Base-by-base conservation (phyloP, 1,140 invertebrate species). In the Nomia melanderi region DNA sequence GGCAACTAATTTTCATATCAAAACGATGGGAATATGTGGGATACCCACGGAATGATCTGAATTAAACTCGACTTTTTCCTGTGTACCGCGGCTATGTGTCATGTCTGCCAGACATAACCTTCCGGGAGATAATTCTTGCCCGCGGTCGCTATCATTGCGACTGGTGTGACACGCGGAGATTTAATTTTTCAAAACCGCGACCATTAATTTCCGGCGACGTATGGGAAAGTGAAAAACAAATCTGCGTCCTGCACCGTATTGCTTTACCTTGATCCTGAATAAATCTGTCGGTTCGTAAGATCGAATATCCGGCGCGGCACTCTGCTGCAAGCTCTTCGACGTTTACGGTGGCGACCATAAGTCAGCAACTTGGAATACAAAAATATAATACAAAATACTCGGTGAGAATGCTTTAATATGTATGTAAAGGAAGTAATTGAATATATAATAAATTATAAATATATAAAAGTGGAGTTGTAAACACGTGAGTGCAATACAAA, bases 101-200 rank as follows among this genome's bases (percentile, higher is more conserved):
- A 56, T 9, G 5, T 20, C 57, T 3, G 0, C 8, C 29, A 36
- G 12, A 5, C 17, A 17, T 7, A 2, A 31, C 57, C 31, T 31
- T 23, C 31, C 20, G 11, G 12, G 36, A 36, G 29, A 57, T 70
- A 57, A 70, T 29, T 57, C 66, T 57, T 23, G 36, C 1, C 12
- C 7, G 17, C 2, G 20, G 0, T 27, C 12, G 27, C 17, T 44
- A 39, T 33, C 27, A 47, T 23, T 7, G n/a, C 8, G 25, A 27
- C 31, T 14, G 29, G 8, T 12, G 9, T 3, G 53, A 6, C 7
- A 23, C 9, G 8, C 31, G 0, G 17, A 25, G 69, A 72, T 62
- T 72, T 57, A 56, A 75, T 67, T 75, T 75, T 44, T 75, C 39
- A 27, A 31, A 75, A 41, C 6, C 36, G n/a, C 39, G 12, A 12